phyloP scores from a whole-genome alignment of 2,797 vertebrate species.

The Acropternis orthonyx region DNA sequence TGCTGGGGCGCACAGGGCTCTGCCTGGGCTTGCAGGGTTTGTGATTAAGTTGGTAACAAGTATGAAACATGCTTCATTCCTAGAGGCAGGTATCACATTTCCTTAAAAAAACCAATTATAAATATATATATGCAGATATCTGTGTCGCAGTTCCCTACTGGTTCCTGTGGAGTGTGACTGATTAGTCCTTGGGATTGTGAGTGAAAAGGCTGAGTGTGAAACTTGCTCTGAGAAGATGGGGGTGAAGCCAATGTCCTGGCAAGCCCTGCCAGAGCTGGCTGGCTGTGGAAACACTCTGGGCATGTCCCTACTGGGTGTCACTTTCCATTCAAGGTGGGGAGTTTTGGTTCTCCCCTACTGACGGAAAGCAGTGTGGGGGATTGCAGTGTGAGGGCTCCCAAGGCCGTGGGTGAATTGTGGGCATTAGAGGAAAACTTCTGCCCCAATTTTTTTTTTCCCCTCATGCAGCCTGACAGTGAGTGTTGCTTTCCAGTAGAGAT shows the following conservation, averaged over 20 bases:
- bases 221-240: neutral
- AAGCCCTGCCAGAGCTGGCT: neutral
- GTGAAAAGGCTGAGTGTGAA: neutral
- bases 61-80: neutral
- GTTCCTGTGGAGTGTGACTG: neutral
- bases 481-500: neutral
- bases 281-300: neutral
- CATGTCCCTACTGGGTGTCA: neutral
- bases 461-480: neutral
- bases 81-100: constrained; percentile 3
- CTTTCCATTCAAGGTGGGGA: neutral
- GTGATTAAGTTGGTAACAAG: neutral
- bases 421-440: neutral
- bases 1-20: constrained; percentile 16
- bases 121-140: neutral
- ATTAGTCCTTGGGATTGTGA: neutral
- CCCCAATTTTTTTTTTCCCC: neutral
- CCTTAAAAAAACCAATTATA: neutral
- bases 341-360: neutral
- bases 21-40: constrained; percentile 21
- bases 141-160: neutral
- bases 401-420: neutral
- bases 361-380: neutral
- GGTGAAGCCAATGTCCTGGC: neutral
- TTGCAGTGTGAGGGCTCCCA: neutral